Evolutionary conservation across 2,888 invertebrate species (phyloP), one percentile per base, ranked within the genome.

Genomic region (Aporophyla nigra): DNA sequence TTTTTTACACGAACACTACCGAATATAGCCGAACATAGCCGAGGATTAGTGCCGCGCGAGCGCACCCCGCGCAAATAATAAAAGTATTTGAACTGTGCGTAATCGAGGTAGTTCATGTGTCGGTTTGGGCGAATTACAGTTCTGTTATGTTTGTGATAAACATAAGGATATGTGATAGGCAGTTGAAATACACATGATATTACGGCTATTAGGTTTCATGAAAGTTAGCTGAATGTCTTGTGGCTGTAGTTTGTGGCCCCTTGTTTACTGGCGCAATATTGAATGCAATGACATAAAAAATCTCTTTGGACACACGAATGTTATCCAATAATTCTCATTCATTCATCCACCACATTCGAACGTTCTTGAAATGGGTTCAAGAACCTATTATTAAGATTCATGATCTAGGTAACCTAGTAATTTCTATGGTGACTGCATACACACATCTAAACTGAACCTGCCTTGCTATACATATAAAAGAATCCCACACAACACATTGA

Each of bases 41-140:
- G 80, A 87, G 76, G 82, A 76, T 84, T 84, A 87, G 80, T 86
- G 69, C 61, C 87, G 85, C 87, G 87, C 86, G 74, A 84, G 76
- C 87, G 87, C 87, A 85, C 82, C 69, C 76, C 67, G 72, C 76
- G 76, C 85, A 83, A 86, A 87, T 86, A 84, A 69, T 73, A 87
- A 87, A 87, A 87, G 81, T 86, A 86, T 87, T 80, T 82, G 79
- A 86, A 85, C 87, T 87, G 87, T 82, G 80, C 80, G 70, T 86
- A 87, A 86, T 85, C 74, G 80, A 76, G 54, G 68, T 75, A 79
- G 78, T 78, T 81, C 78, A 61, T 82, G 73, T 76, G 76, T 75
- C 58, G 63, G 78, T 76, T 79, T 65, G 72, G 49, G 67, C 53
- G 56, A 80, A 79, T 85, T 77, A 86, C 76, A 83, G 78, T 85